A percentile compares a stretch with the other conserved stretches of the same genome.
Conservation (phyloP, 2,797 vertebrate genomes). For the Hephaestus fuliginosus region DNA sequence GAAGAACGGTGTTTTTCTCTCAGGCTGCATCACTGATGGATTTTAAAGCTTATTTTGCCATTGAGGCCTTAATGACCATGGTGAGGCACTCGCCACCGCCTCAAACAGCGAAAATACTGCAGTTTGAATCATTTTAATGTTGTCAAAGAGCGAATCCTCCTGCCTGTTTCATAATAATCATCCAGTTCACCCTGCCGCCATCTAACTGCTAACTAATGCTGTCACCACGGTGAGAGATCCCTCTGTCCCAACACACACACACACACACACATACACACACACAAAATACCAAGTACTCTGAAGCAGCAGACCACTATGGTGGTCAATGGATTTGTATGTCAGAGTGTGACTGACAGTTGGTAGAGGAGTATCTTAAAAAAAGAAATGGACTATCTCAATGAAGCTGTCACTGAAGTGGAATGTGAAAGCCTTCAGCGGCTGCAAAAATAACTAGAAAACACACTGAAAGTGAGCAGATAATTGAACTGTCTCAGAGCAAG, state of each 20-base stretch:
- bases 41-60: background rate
- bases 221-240: conserved; percentile 63
- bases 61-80: background rate
- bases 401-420: conserved; percentile 39
- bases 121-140: background rate
- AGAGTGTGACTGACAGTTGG: conserved; percentile 38
- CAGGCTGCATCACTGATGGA: background rate
- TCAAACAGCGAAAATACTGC: background rate
- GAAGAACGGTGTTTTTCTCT: background rate
- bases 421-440: conserved; percentile 18
- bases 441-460: conserved; percentile 6
- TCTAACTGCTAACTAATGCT: conserved; percentile 54
- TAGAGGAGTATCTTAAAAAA: conserved; percentile 28
- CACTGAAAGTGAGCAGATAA: conserved; percentile 8
- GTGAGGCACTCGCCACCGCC: background rate
- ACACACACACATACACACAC: conserved; percentile 8
- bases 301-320: conserved; percentile 20
- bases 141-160: background rate
- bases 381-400: conserved; percentile 31
- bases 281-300: conserved; percentile 21
- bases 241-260: background rate
- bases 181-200: conserved; percentile 49
- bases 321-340: conserved; percentile 42
- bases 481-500: conserved; percentile 6
- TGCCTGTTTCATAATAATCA: background rate